Evolutionary conservation across 2,113 vertebrate genomes (phyloP).

Genomic region (Oenanthe oenanthe): DNA sequence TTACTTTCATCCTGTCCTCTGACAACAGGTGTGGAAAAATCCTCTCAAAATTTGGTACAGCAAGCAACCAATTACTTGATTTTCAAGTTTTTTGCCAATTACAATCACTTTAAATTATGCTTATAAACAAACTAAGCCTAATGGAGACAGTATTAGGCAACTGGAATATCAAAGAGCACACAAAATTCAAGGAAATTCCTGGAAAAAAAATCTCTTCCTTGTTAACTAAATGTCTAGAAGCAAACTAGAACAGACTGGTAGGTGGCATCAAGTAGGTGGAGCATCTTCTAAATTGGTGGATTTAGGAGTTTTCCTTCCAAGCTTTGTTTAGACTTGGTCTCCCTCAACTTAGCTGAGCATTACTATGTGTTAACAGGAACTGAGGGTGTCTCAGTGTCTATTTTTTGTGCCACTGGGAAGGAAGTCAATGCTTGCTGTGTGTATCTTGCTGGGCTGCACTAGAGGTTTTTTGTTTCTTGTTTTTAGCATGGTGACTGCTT

Average conservation of each 20-base stretch:
- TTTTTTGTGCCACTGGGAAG: background rate
- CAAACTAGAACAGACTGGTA: background rate
- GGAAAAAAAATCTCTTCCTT: background rate
- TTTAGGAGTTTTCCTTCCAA: background rate
- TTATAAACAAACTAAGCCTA: background rate
- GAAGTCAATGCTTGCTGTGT: background rate
- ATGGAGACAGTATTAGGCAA: fast-evolving
- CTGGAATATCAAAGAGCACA: background rate
- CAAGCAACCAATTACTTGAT: background rate
- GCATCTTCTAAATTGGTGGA: background rate
- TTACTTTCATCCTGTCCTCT: background rate
- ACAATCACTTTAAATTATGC: background rate
- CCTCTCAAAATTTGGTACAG: background rate
- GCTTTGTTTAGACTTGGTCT: background rate
- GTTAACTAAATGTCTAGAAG: background rate
- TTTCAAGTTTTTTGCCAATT: background rate
- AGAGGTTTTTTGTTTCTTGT: background rate
- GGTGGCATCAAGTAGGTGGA: background rate
- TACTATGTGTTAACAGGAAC: background rate
- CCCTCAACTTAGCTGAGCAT: background rate
- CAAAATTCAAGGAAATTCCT: background rate
- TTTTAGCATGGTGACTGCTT: background rate
- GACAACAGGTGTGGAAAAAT: background rate
- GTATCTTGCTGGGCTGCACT: background rate
- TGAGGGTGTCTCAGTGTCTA: background rate